Base-by-base conservation (phyloP, 1,140 invertebrate genomes). In the Drepana arcuata region DNA sequence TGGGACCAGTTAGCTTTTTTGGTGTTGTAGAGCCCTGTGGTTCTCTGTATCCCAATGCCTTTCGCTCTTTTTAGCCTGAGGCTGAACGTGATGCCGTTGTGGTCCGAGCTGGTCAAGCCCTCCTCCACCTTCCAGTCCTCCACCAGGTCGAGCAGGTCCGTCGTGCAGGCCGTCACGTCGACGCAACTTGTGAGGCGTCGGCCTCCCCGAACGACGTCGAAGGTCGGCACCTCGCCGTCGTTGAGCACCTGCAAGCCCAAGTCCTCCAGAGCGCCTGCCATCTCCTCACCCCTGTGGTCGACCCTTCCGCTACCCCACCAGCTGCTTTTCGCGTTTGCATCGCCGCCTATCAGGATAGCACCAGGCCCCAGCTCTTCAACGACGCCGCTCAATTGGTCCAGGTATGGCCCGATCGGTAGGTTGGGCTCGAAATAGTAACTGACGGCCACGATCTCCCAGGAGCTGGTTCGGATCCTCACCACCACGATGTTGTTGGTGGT, bases 231-330 rank as follows among this genome's bases (percentile, higher is more conserved):
- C 1, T 46, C 21, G 14, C 56, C 50, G 0, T 21, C 16, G 38
- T 55, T 61, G 0, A 65, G 32, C 4, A 61, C 45, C 1, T 65
- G 41, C 3, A 55, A 14, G 0, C 47, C 29, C 26, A 46, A 41
- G n/a, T 62, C 48, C 4, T 48, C 27, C 1, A 57, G 28, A 25
- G 46, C 46, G 0, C 34, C 5, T 15, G 3, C 12, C 7, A 40
- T 40, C 4, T 16, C 39, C 1, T 18, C 32, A 1, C 57, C 62
- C 5, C 52, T 38, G 0, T 44, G 36, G 28, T 61, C 30, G 35
- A 61, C 50, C 2, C 18, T 21, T 6, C 1, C 23, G 18, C 60
- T 64, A 4, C 60, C 60, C 64, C 60, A 68, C 58, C 58, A 68
- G 6, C 39, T 29, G 27, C 55, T 64, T 55, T 53, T 62, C 0